phyloP scores from a whole-genome alignment of 2,797 vertebrate species.

The Prunella strophiata region DNA sequence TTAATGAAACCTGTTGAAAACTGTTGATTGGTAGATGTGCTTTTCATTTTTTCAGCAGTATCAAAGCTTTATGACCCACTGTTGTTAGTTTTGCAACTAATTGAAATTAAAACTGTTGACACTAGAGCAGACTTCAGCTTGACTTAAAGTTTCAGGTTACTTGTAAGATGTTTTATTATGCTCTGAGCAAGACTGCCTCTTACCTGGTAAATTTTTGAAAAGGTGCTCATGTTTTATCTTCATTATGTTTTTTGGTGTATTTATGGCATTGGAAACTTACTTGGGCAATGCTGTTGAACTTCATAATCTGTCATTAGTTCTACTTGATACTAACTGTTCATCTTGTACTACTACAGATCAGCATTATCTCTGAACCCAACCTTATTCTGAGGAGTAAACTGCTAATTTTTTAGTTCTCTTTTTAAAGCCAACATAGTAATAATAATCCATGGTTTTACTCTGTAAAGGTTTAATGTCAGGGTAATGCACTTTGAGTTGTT shows the following conservation, averaged over 20 bases:
- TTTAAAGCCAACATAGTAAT: not conserved
- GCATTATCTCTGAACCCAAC: not conserved
- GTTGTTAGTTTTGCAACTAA: not conserved
- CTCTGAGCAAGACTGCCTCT: not conserved
- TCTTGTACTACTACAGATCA: not conserved
- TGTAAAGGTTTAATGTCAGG: not conserved
- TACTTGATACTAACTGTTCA: not conserved
- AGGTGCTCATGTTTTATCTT: not conserved
- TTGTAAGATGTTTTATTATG: not conserved
- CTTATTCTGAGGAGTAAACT: not conserved
- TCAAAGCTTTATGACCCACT: not conserved
- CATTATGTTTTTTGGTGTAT: not conserved
- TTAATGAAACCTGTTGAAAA: not conserved
- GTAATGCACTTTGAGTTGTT: not conserved
- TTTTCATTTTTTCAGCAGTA: not conserved
- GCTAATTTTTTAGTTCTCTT: not conserved
- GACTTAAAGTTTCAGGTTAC: not conserved
- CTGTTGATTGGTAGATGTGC: not conserved
- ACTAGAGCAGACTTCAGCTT: not conserved
- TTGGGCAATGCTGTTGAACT: not conserved
- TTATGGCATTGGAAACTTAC: not conserved
- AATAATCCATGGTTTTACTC: not conserved
- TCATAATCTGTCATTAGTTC: not conserved
- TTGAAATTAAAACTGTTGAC: not conserved
- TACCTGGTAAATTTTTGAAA: not conserved